These are phyloP conservation scores for Erynnis tages DNA, from an alignment of 2,888 invertebrate species.

Conservation along the genomic window DNA sequence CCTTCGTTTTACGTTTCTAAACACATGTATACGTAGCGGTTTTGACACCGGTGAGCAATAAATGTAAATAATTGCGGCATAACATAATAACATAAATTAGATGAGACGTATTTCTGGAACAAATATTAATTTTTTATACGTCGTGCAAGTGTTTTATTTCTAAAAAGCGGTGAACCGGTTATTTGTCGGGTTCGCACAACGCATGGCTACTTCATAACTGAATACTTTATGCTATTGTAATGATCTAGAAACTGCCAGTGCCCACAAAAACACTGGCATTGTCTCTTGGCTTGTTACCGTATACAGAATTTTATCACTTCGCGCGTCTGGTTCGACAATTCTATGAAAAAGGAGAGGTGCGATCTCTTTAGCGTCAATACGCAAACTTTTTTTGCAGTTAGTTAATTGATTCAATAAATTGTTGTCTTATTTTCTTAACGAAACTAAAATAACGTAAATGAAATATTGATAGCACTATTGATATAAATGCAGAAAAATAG, in stretches of 20 bases:
- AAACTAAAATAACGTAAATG: neutral
- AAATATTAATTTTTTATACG: conserved; percentile 35
- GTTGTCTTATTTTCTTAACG: neutral
- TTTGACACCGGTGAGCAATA: conserved; percentile 31
- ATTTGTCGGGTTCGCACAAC: conserved; percentile 58
- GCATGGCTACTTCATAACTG: conserved; percentile 69
- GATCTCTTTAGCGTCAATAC: neutral
- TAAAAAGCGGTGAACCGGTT: conserved; percentile 72
- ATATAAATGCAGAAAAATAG: no score
- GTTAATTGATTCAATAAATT: neutral
- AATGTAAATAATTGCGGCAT: conserved; percentile 7
- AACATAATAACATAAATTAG: neutral
- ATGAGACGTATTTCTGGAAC: conserved; percentile 28
- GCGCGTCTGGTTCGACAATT: conserved; percentile 40
- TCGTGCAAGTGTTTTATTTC: conserved; percentile 50
- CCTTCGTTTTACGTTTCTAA: conserved; percentile 35
- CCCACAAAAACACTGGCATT: conserved; percentile 70
- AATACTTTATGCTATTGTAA: conserved; percentile 78
- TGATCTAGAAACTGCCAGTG: conserved; percentile 69
- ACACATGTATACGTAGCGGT: conserved; percentile 22
- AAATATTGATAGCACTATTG: neutral
- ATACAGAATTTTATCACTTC: conserved; percentile 62
- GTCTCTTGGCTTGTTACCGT: conserved; percentile 67
- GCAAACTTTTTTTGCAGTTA: neutral
- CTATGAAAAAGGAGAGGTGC: conserved; percentile 11